Evolutionary conservation across 2,888 invertebrate species (phyloP), one percentile per base, ranked within the genome.

Genomic region (Lagria hirta): DNA sequence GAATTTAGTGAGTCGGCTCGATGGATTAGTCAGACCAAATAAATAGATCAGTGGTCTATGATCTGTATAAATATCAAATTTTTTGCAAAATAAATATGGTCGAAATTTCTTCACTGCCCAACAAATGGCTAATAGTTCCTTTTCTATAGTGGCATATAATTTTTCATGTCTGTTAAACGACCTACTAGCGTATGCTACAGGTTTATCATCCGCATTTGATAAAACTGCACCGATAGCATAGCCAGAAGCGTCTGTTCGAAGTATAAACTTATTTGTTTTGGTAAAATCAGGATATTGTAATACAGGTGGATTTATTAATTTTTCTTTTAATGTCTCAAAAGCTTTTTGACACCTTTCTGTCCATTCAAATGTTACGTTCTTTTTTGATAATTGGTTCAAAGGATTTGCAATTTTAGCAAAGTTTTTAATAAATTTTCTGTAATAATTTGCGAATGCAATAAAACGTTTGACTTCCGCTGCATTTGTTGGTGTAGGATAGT

Each of bases 1-100:
- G 38, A 58, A 60, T 42, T 54, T 54, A 4, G 51, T 56, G 11
- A 61, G 29, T 44, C 58, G 52, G 11, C 54, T 57, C 3, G 51
- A 46, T 3, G 58, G 54, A 35, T 58, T 57, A 37, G 46, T 49
- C 35, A 57, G 45, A 5, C 49, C 41, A 20, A 54, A 58, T 11
- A 60, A 26, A 33, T 57, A 60, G 2, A 54, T 15, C 8, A 60
- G 34, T 0, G 56, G 56, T 33, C 49, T 42, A 33, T 61, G 60
- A 20, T 59, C 57, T 4, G 49, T 49, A 22, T 28, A 46, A 11
- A 55, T 54, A 1, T 23, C 26, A 38, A 57, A 56, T 27, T 52
- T 33, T 49, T 43, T 32, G 28, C 42, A 49, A 43, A 37, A 56
- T 15, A 48, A 36, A 24, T 50, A 52, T 8, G 54, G 44, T 35